phyloP scores from a whole-genome alignment of 2,797 vertebrate species.

The Falco peregrinus region DNA sequence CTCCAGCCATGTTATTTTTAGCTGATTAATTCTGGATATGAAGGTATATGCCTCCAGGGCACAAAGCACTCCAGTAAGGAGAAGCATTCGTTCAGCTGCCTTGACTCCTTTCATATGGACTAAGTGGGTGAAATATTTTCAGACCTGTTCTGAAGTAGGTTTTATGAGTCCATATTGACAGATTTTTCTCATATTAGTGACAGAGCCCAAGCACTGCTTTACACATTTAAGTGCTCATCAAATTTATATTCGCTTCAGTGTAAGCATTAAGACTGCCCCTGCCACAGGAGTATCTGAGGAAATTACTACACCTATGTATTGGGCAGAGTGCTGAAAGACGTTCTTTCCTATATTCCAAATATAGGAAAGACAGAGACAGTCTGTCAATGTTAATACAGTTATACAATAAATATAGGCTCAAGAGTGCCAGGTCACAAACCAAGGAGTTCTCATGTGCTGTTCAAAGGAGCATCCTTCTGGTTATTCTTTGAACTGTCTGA shows the following conservation, averaged over 20 bases:
- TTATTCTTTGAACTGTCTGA: neutral
- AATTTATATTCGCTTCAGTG: neutral
- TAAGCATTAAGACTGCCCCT: neutral
- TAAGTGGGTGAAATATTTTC: neutral
- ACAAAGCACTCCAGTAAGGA: neutral
- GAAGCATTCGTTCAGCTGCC: neutral
- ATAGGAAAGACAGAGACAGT: neutral
- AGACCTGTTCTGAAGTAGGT: neutral
- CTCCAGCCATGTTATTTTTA: slow-evolving; percentile 5
- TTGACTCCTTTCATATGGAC: neutral
- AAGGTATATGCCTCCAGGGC: neutral
- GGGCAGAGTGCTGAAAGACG: neutral
- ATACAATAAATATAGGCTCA: neutral
- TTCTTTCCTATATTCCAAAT: neutral
- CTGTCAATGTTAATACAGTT: neutral
- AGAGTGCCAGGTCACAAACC: neutral
- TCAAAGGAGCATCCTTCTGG: neutral
- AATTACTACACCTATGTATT: neutral
- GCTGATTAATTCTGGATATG: slow-evolving; percentile 27
- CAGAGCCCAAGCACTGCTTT: neutral
- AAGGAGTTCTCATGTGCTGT: neutral
- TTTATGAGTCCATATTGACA: neutral
- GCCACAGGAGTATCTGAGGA: neutral
- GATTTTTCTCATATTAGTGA: neutral
- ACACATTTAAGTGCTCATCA: neutral